A percentile compares a stretch with the other conserved stretches of the same genome.
Conservation (phyloP, 2,113 vertebrate species). For the Pituophis catenifer region DNA sequence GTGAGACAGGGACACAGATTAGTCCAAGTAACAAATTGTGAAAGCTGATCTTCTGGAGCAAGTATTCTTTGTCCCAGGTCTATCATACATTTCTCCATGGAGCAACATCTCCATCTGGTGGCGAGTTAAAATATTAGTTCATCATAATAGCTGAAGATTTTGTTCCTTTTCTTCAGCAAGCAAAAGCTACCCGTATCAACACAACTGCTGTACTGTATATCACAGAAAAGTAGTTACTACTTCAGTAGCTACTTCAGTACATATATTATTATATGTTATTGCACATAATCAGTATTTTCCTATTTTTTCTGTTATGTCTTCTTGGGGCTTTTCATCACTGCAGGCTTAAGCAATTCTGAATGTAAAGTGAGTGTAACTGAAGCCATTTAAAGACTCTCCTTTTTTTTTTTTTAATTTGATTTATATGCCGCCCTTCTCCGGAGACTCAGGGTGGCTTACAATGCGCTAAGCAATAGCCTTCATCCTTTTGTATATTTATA, state of each 20-base stretch:
- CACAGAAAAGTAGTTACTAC: neutral
- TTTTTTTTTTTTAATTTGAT: too few species aligned
- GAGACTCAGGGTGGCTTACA: too few species aligned
- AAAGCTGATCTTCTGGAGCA: neutral
- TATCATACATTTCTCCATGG: neutral
- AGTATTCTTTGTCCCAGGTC: neutral
- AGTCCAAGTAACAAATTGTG: neutral
- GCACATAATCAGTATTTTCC: neutral
- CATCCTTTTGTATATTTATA: too few species aligned
- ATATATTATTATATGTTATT: neutral
- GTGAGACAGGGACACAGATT: neutral
- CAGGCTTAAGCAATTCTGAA: neutral
- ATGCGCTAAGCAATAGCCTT: too few species aligned
- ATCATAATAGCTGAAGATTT: neutral
- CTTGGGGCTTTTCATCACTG: neutral
- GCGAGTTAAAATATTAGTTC: neutral
- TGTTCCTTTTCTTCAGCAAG: neutral
- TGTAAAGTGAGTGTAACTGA: neutral
- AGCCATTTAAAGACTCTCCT: neutral
- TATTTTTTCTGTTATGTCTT: neutral
- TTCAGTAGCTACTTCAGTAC: neutral
- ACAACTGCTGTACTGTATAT: neutral
- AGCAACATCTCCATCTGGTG: slow-evolving; percentile 5
- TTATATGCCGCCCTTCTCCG: too few species aligned
- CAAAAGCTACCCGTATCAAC: neutral